Base-by-base conservation (phyloP, 2,888 invertebrate species). In the Lymantria monacha region DNA sequence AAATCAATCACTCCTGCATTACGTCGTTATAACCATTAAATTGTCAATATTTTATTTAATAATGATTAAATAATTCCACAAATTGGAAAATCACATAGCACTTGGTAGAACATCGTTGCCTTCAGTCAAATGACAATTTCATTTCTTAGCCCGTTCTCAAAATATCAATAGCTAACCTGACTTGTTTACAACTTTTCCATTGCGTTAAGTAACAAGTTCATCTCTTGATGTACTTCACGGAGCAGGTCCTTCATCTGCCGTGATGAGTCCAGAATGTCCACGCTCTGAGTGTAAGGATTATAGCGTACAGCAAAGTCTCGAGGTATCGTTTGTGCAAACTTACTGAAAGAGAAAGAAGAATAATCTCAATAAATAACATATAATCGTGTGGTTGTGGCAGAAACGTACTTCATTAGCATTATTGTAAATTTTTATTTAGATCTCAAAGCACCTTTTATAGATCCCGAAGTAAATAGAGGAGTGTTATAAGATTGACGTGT, bases 261-360 rank as follows among this genome's bases (percentile, higher is more conserved):
- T 70, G 97, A 95, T 0, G 98, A 98, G 85, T 99, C 97, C 57
- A 99, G 92, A 44, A 99, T 96, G 79, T 97, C 98, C 54, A 99
- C 96, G 68, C 95, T 96, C 82, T 98, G 97, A 0, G 99, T 99
- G 88, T 99, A 99, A 0, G 99, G 95, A 80, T 98, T 99, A 90
- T 99, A 99, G 33, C 98, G 94, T 0, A 99, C 97, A 0, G 97
- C 96, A 76, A 99, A 99, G 46, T 96, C 95, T 45, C 97, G 94
- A 2, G 98, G 97, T 69, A 99, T 98, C 0, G 96, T 96, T 61
- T 96, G 93, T 0, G 99, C 96, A 79, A 96, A 98, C 94, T 97
- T 96, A 70, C 98, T 98, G 86, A 48, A 92, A 93, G 51, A 46
- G 7, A 41, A 15, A 38, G n/a, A 48, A 46, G 38, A 22, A 22